These are phyloP conservation scores for Eulemur albifrons DNA, from an alignment of 2,797 vertebrate species.

Conservation along the genomic window DNA sequence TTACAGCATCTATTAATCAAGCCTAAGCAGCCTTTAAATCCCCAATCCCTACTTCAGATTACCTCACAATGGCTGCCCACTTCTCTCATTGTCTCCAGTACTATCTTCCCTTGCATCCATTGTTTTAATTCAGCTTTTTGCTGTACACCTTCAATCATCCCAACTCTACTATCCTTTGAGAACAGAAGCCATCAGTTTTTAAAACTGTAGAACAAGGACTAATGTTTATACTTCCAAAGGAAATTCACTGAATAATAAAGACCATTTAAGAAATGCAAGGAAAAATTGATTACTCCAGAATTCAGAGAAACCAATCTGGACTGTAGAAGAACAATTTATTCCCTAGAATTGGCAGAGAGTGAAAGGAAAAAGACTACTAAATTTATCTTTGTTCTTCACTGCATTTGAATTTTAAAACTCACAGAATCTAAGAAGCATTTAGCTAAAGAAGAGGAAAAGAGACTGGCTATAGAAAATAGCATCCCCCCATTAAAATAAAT, in stretches of 20 bases:
- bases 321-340: neutral
- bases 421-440: neutral
- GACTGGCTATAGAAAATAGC: neutral
- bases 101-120: neutral
- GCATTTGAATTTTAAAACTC: neutral
- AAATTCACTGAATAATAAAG: constrained; percentile 50
- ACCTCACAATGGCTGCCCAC: neutral
- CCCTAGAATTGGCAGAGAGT: neutral
- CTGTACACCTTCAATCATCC: neutral
- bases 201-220: neutral
- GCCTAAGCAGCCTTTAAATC: constrained; percentile 19
- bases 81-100: neutral
- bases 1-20: constrained; percentile 66
- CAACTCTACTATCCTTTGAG: neutral
- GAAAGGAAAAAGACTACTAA: neutral
- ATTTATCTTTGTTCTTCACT: neutral
- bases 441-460: neutral
- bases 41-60: neutral
- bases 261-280: constrained; percentile 55
- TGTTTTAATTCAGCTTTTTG: neutral
- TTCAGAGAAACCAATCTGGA: neutral
- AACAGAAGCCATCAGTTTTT: constrained; percentile 16
- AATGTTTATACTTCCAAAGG: constrained; percentile 40
- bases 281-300: constrained; percentile 30
- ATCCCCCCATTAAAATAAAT: neutral